phyloP scores from a whole-genome alignment of 1,140 invertebrate genomes.

The Sinonovacula constricta region DNA sequence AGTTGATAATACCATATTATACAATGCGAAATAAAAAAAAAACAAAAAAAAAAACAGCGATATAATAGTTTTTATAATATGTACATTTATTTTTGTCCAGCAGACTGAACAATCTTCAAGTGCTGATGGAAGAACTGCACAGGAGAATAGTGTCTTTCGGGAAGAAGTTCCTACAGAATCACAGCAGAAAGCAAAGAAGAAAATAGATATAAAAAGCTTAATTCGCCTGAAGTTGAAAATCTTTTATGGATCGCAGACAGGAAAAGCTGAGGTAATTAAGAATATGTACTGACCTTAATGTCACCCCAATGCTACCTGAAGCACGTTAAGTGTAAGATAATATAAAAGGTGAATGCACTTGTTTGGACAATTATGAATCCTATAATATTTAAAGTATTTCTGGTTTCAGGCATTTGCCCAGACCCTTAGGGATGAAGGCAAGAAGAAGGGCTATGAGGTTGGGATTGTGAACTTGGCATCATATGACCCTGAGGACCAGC shows the following conservation, averaged over 20 bases:
- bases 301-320: not conserved
- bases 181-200: slow-evolving; percentile 33
- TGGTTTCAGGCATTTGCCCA: slow-evolving; percentile 69
- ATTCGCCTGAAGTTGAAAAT: slow-evolving; percentile 70
- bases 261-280: slow-evolving; percentile 76
- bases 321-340: not conserved
- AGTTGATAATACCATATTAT: no score
- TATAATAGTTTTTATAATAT: not conserved
- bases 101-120: not conserved
- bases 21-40: no score
- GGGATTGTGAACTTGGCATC: slow-evolving; percentile 72
- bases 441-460: slow-evolving; percentile 60
- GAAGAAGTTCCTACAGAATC: not conserved
- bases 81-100: not conserved
- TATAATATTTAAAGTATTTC: not conserved
- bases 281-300: not conserved
- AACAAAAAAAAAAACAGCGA: no score
- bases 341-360: not conserved
- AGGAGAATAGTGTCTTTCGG: not conserved
- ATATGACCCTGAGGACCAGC: slow-evolving; percentile 79
- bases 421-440: slow-evolving; percentile 61
- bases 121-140: no score
- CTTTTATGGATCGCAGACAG: slow-evolving; percentile 79
- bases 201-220: slow-evolving; percentile 42
- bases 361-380: not conserved